Conservation (phyloP, 1,140 invertebrate genomes). For the Solenopsis fugax region DNA sequence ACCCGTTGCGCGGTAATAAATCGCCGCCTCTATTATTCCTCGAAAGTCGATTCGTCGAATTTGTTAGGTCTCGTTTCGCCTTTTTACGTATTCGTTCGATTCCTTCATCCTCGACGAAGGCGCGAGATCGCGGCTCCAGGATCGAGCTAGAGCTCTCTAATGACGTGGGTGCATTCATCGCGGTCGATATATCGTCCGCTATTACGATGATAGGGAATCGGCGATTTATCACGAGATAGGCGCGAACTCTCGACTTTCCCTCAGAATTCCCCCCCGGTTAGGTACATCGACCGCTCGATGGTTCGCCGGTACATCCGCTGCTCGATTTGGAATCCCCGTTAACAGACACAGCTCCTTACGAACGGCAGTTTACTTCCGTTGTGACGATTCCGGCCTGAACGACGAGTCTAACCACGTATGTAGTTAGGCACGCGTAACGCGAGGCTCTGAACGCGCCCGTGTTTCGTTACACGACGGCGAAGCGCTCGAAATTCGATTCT, state of each 20-base stretch:
- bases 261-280: constrained; percentile 11
- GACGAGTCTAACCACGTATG: constrained; percentile 67
- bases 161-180: constrained; percentile 68
- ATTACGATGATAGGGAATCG: constrained; percentile 73
- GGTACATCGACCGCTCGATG: constrained; percentile 27
- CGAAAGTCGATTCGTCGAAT: constrained; percentile 29
- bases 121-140: constrained; percentile 24
- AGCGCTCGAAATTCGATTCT: constrained; percentile 76
- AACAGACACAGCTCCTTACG: constrained; percentile 52
- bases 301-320: constrained; percentile 30
- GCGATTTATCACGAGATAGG: constrained; percentile 71
- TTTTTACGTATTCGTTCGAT: neutral
- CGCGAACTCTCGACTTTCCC: constrained; percentile 47
- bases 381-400: constrained; percentile 46
- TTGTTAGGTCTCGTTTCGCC: neutral
- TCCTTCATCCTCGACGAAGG: neutral
- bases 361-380: constrained; percentile 49
- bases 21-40: constrained; percentile 3
- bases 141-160: constrained; percentile 66
- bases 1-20: constrained; percentile 13
- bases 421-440: constrained; percentile 73
- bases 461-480: constrained; percentile 75
- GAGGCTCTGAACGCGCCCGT: constrained; percentile 72
- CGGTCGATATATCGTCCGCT: constrained; percentile 74
- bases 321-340: constrained; percentile 65